Conservation (phyloP, 1,140 invertebrate genomes). For the Formica selysi region DNA sequence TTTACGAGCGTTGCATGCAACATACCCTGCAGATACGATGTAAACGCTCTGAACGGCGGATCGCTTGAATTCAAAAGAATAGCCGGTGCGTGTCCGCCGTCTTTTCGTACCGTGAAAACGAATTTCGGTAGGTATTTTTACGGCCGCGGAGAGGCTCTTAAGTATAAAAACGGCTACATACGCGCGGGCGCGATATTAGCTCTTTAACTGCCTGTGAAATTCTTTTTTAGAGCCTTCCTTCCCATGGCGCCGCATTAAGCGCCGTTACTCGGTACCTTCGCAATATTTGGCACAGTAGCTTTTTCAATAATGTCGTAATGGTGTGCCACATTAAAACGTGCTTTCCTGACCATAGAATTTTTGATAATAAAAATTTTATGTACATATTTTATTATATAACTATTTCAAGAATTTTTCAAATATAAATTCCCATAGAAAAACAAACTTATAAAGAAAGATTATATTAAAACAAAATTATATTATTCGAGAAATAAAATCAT, state of each 20-base stretch:
- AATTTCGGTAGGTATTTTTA: conserved; percentile 65
- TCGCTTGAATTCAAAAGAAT: conserved; percentile 65
- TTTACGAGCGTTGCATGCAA: conserved; percentile 66
- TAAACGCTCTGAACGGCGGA: conserved; percentile 49
- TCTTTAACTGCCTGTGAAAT: conserved; percentile 58
- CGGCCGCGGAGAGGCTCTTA: conserved; percentile 39
- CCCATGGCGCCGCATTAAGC: conserved; percentile 9
- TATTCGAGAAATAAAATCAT: not conserved
- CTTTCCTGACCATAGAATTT: not conserved
- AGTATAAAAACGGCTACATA: conserved; percentile 51
- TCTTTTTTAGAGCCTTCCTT: conserved; percentile 36
- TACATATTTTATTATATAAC: not conserved
- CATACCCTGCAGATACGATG: conserved; percentile 32
- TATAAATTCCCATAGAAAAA: not conserved
- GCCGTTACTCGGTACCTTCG: conserved; percentile 38
- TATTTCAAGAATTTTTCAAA: not conserved
- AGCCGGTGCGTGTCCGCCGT: conserved; percentile 57
- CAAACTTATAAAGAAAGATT: not conserved
- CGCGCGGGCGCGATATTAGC: conserved; percentile 55
- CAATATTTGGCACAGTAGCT: conserved; percentile 47
- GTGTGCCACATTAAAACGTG: conserved; percentile 6
- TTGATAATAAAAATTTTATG: conserved; percentile 22
- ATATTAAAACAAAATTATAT: conserved; percentile 4
- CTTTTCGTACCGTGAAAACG: conserved; percentile 55
- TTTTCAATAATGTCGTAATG: conserved; percentile 46